phyloP scores from a whole-genome alignment of 2,797 vertebrate species.

The Channa striata region DNA sequence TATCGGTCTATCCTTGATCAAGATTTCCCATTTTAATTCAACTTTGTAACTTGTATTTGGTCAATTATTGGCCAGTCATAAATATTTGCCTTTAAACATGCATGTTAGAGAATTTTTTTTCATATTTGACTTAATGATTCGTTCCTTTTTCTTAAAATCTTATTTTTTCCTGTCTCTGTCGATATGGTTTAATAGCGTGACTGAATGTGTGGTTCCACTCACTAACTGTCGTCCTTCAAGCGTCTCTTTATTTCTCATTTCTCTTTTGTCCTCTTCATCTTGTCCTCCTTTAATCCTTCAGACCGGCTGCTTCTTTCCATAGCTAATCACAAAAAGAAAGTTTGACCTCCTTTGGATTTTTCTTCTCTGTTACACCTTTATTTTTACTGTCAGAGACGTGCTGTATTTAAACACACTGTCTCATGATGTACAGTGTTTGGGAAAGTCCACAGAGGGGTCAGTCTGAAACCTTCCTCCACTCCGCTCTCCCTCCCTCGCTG shows the following conservation, averaged over 20 bases:
- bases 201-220: constrained; percentile 65
- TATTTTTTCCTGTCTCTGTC: constrained; percentile 54
- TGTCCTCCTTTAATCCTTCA: constrained; percentile 48
- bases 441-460: constrained; percentile 82
- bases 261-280: constrained; percentile 57
- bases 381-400: constrained; percentile 54
- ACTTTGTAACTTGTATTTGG: constrained; percentile 52
- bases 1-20: constrained; percentile 83
- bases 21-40: constrained; percentile 41
- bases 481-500: constrained; percentile 19
- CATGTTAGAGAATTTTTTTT: constrained; percentile 68
- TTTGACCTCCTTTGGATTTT: constrained; percentile 81
- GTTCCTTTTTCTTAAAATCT: constrained; percentile 35
- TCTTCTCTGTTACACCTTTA: constrained; percentile 59
- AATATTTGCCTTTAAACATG: constrained; percentile 37
- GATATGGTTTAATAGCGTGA: constrained; percentile 56
- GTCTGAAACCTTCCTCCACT: constrained; percentile 62
- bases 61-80: constrained; percentile 45
- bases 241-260: constrained; percentile 59
- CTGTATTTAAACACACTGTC: constrained; percentile 53
- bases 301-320: constrained; percentile 59
- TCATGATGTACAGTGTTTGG: constrained; percentile 61
- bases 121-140: constrained; percentile 34
- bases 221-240: constrained; percentile 53
- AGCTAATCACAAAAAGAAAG: constrained; percentile 42